Base-by-base conservation (phyloP, 2,797 vertebrate species). In the Chaunax sp. region DNA sequence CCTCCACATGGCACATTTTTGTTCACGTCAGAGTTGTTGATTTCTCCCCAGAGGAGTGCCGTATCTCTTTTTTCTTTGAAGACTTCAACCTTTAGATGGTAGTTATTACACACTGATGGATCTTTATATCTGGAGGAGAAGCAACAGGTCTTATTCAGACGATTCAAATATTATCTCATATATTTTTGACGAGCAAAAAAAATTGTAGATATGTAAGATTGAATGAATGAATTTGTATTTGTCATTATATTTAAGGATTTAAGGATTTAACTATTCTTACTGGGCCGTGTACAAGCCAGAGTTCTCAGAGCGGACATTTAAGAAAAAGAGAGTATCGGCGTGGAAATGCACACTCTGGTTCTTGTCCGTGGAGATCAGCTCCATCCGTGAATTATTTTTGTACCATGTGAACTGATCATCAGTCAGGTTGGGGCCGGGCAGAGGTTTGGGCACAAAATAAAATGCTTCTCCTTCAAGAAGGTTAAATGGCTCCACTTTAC, bases 401-500 rank as follows among this genome's bases (percentile, higher is more conserved):
- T 45, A 64, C 90, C 90, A 90, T 0, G 6, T 62, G 23, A 85
- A 6, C 0, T 55, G 2, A 13, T 62, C 14, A 5, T 58, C 8
- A 0, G 1, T 0, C 1, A 10, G 0, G 2, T 18, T 0, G 0
- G 9, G 5, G 1, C 0, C 0, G 0, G 11, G 0, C 6, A 50
- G 0, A 0, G 0, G 0, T 0, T 0, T 0, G 11, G 44, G 75
- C 14, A 35, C 6, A 22, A 54, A 69, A 20, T 64, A 25, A 51
- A 83, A 71, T 0, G 83, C 65, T 64, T 90, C 84, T 1, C 82
- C 83, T 38, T 81, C 74, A 13, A 25, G 3, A 2, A 83, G n/a
- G 0, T 0, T 0, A 5, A 2, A 6, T 0, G 0, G 0, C 0
- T 67, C 2, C 0, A 0, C 0, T 0, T 15, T 0, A 1, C 1